Evolutionary conservation across 2,113 vertebrate species (phyloP).

Genomic region (Salvelinus fontinalis): DNA sequence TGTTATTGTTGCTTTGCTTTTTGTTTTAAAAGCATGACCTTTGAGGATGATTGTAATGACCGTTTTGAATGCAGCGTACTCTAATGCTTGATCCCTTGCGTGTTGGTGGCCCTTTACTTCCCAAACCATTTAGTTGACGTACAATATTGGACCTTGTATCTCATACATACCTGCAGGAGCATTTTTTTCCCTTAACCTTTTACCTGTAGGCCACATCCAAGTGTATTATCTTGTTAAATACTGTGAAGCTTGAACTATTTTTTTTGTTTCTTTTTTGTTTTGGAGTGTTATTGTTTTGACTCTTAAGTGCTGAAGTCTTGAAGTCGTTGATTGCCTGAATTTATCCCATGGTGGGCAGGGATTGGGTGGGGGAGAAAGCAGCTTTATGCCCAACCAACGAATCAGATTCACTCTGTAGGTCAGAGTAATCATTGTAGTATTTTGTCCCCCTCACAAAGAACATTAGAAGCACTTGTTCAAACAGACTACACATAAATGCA

Average conservation of each 20-base stretch:
- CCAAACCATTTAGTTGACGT: conserved; percentile 52
- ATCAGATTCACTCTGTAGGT: conserved; percentile 85
- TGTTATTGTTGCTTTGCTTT: conserved; percentile 57
- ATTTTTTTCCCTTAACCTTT: conserved; percentile 62
- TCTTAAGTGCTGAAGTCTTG: conserved; percentile 78
- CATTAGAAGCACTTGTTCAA: conserved; percentile 37
- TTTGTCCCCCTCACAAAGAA: conserved; percentile 42
- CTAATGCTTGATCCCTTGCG: conserved; percentile 84
- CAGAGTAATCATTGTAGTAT: conserved; percentile 79
- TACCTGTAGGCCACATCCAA: conserved; percentile 52
- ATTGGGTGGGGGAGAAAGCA: background rate
- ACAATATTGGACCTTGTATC: conserved; percentile 41
- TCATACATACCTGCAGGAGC: conserved; percentile 83
- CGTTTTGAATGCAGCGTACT: conserved; percentile 84
- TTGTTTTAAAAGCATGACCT: conserved; percentile 91
- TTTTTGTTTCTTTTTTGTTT: conserved; percentile 56
- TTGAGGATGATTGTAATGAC: conserved; percentile 78
- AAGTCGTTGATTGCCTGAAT: conserved; percentile 84
- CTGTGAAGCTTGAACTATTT: conserved; percentile 82
- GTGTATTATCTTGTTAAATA: conserved; percentile 67
- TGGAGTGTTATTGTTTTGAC: conserved; percentile 73
- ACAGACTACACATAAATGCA: background rate
- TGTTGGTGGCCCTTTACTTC: conserved; percentile 94
- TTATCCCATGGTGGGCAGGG: conserved; percentile 85
- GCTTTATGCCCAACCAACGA: conserved; percentile 42